Conservation (phyloP, 2,797 vertebrate species). For the Australoheros facetus region DNA sequence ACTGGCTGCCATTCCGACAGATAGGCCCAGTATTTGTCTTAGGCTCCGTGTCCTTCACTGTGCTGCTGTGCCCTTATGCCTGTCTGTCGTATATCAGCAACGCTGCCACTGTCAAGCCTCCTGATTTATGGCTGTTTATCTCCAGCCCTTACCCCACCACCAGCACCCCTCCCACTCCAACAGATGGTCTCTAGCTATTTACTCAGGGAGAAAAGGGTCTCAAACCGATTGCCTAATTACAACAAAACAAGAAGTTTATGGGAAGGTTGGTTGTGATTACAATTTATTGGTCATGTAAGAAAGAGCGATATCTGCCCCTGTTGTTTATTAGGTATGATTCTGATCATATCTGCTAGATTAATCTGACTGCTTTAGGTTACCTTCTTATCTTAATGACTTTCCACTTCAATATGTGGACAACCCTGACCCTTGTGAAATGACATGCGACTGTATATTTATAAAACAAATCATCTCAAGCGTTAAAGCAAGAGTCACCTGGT, state of each 20-base stretch:
- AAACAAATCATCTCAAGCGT: not conserved
- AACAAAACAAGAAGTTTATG: constrained; percentile 69
- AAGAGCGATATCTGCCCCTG: constrained; percentile 15
- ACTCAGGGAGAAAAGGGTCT: constrained; percentile 72
- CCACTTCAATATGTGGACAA: constrained; percentile 13
- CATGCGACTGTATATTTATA: not conserved
- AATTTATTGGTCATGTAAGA: constrained; percentile 66
- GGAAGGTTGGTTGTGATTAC: constrained; percentile 64
- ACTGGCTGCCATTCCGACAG: constrained; percentile 76
- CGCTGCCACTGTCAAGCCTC: constrained; percentile 62
- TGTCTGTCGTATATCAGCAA: constrained; percentile 81
- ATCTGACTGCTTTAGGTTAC: constrained; percentile 23
- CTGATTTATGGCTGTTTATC: constrained; percentile 85
- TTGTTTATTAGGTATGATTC: constrained; percentile 44
- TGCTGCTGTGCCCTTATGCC: constrained; percentile 59
- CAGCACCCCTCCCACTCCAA: constrained; percentile 63
- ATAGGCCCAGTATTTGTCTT: constrained; percentile 79
- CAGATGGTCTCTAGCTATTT: constrained; percentile 83
- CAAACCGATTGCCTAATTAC: constrained; percentile 73
- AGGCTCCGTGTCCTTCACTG: constrained; percentile 39
- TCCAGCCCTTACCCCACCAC: constrained; percentile 53
- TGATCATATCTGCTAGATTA: constrained; percentile 19
- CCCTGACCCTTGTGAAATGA: not conserved
- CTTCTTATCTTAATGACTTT: constrained; percentile 50
- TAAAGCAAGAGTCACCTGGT: not conserved